Percentiles rank a stretch among this genome's conserved stretches.
phyloP scores from a whole-genome alignment of 2,888 invertebrate species.

The Adelognathus sp. region DNA sequence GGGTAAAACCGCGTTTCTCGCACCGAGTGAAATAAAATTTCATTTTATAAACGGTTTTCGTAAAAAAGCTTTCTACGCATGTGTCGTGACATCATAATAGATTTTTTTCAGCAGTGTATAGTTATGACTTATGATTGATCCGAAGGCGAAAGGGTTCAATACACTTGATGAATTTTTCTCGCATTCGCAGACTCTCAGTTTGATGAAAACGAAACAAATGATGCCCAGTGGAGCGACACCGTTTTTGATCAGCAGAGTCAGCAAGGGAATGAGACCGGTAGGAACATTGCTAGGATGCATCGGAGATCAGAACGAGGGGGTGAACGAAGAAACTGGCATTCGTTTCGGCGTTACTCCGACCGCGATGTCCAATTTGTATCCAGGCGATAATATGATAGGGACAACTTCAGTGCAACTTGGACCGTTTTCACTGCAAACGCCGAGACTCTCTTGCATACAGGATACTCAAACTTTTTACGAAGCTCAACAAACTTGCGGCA shows the following conservation, averaged over 20 bases:
- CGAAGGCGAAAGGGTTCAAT: too few species aligned
- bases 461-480: constrained; percentile 25
- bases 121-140: too few species aligned
- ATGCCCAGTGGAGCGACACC: constrained; percentile 66
- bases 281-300: constrained; percentile 67
- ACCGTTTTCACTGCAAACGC: constrained; percentile 14
- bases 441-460: constrained; percentile 21
- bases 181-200: constrained; percentile 70
- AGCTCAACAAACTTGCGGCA: neutral
- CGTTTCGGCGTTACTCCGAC: constrained; percentile 8
- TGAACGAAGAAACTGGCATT: constrained; percentile 5
- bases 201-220: constrained; percentile 75
- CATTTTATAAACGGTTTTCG: too few species aligned
- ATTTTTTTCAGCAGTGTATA: too few species aligned
- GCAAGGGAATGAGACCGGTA: constrained; percentile 70
- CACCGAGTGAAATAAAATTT: too few species aligned
- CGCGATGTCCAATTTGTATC: constrained; percentile 13
- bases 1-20: too few species aligned
- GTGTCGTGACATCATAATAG: too few species aligned
- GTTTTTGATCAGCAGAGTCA: constrained; percentile 74
- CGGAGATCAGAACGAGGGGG: neutral
- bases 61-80: too few species aligned
- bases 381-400: constrained; percentile 9
- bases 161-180: constrained; percentile 13
- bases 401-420: constrained; percentile 13